A percentile compares a stretch with the other conserved stretches of the same genome.
These are phyloP conservation scores for Dendropsophus ebraccatus DNA, from an alignment of 2,113 vertebrate species.

Conservation along the genomic window DNA sequence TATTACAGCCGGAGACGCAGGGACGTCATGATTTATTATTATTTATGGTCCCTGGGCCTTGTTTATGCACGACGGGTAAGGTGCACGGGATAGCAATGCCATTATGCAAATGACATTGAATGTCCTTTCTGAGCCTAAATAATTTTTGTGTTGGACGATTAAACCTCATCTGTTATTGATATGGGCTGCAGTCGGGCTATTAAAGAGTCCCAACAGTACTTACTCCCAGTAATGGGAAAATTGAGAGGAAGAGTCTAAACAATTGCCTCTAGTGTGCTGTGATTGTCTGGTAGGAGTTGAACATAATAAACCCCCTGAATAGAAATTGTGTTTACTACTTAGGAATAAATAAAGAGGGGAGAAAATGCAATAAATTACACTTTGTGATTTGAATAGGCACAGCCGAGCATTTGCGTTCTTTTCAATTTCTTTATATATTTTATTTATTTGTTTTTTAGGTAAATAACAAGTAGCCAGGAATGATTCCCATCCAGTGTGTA, in stretches of 20 bases:
- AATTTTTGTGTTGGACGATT: slow-evolving; percentile 93
- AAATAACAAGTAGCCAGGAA: slow-evolving; percentile 37
- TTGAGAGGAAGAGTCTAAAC: slow-evolving; percentile 84
- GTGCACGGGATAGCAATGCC: slow-evolving; percentile 87
- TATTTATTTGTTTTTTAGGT: slow-evolving; percentile 61
- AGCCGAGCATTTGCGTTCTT: slow-evolving; percentile 70
- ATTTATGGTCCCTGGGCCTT: slow-evolving; percentile 83
- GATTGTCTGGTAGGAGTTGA: slow-evolving; percentile 79
- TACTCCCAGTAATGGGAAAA: slow-evolving; percentile 90
- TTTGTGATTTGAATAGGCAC: slow-evolving; percentile 69
- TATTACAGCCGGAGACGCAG: slow-evolving; percentile 75
- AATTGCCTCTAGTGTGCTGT: slow-evolving; percentile 81
- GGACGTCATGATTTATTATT: slow-evolving; percentile 86
- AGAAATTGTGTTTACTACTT: slow-evolving; percentile 73
- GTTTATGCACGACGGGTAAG: slow-evolving; percentile 85
- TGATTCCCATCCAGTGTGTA: slow-evolving; percentile 52
- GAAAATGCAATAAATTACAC: slow-evolving; percentile 72
- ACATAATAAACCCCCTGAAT: slow-evolving; percentile 72
- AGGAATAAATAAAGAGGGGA: slow-evolving; percentile 78
- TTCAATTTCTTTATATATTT: slow-evolving; percentile 70
- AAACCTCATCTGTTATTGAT: slow-evolving; percentile 99
- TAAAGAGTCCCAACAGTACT: slow-evolving; percentile 89
- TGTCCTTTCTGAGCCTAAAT: slow-evolving; percentile 84
- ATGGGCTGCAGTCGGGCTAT: slow-evolving; percentile 92
- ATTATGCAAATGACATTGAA: slow-evolving; percentile 97